A percentile compares a stretch with the other conserved stretches of the same genome.
These are phyloP conservation scores for Bombus soroeensis DNA, from an alignment of 1,140 invertebrate species.

Conservation along the genomic window DNA sequence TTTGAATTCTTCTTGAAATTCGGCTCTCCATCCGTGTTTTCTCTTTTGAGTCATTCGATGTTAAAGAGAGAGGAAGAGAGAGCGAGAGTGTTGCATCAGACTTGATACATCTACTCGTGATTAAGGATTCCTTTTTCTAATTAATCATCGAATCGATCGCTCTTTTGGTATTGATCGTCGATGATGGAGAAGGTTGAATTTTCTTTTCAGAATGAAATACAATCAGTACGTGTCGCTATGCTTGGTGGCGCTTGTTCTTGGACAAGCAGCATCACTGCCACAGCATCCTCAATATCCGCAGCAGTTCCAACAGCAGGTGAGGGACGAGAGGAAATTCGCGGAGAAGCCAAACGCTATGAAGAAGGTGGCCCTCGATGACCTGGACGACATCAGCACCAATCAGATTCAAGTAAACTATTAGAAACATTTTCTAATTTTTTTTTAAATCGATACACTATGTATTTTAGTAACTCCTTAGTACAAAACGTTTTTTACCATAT, in stretches of 20 bases:
- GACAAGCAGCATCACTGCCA: constrained; percentile 76
- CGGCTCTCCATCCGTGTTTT: background rate
- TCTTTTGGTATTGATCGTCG: background rate
- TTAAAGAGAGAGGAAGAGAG: background rate
- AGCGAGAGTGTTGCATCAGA: background rate
- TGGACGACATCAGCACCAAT: constrained; percentile 92
- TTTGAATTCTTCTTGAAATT: background rate
- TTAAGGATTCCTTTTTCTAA: background rate
- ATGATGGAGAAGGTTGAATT: background rate
- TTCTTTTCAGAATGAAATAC: constrained; percentile 73
- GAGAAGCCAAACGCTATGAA: constrained; percentile 94
- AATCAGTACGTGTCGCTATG: constrained; percentile 76
- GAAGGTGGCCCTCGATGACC: constrained; percentile 91
- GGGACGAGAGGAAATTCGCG: constrained; percentile 89
- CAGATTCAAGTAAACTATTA: constrained; percentile 85
- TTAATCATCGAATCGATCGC: background rate
- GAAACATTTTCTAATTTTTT: background rate
- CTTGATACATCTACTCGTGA: no score
- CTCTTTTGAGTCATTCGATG: constrained; percentile 1
- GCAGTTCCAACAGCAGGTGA: constrained; percentile 77
- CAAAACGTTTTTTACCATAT: no score
- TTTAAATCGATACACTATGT: background rate
- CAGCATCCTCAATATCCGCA: constrained; percentile 74
- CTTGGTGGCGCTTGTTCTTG: constrained; percentile 76
- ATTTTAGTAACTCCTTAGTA: no score